Evolutionary conservation across 2,797 vertebrate genomes (phyloP), one percentile per base, ranked within the genome.

Genomic region (Halcyon chelicuti): DNA sequence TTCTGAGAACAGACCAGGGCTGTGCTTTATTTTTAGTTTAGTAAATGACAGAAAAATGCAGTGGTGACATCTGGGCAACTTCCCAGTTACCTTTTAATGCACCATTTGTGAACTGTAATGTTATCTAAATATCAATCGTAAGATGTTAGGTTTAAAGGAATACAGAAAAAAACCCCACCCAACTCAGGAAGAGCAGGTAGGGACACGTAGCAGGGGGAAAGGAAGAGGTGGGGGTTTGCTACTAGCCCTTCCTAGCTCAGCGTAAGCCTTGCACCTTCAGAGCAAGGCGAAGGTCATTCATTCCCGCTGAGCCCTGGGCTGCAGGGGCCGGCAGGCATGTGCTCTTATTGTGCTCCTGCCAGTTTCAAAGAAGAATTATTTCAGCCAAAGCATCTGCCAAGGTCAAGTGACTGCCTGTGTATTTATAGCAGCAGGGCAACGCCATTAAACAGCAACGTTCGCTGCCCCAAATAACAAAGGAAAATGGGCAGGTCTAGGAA

Each of bases 321-420:
- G 88, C 75, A 62, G 49, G 19, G 26, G 9, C 39, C 0, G 7
- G 46, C 5, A 1, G 52, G 28, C 87, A 70, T 10, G 55, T 94
- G 91, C 60, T 93, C 23, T 86, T 91, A 20, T 79, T 88, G 83
- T 93, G n/a, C 15, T 57, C 37, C 71, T 88, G 90, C 93, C 96
- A 96, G 55, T 22, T 81, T 87, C 77, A 61, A 72, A 82, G 71
- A 63, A 88, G 57, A 90, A 86, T 49, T 93, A 67, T 28, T 96
- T 88, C 54, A 65, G 58, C 71, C 57, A 87, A 81, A 93, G 77
- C 57, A 67, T 6, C 63, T 65, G 86, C 91, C 88, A 94, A 95
- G 85, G 74, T 96, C 95, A 95, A 93, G 74, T 94, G 91, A 73
- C 77, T 92, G 77, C 86, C 40, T 35, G 63, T 12, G 52, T 96